A percentile compares a stretch with the other conserved stretches of the same genome.
These are phyloP conservation scores for Chlorodrepanis virens DNA, from an alignment of 2,113 vertebrate genomes.

Conservation along the genomic window DNA sequence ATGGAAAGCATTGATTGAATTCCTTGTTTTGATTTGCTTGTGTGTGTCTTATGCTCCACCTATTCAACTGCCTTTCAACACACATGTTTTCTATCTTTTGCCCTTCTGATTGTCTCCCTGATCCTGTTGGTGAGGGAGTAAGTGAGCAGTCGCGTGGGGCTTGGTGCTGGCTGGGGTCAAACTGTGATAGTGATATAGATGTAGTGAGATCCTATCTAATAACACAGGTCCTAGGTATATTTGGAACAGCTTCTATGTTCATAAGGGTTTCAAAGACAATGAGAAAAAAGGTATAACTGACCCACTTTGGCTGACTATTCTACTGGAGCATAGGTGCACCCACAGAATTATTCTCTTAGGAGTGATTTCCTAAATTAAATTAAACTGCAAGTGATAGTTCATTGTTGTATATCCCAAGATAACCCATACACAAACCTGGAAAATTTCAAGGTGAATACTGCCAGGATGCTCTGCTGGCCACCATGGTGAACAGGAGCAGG, in stretches of 20 bases:
- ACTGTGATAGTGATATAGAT: neutral
- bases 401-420: neutral
- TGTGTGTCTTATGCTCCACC: neutral
- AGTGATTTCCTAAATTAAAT: neutral
- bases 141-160: fast-evolving
- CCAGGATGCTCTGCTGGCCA: neutral
- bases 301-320: neutral
- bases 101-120: neutral
- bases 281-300: neutral
- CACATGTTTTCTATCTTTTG: neutral
- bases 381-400: neutral
- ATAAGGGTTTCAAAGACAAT: neutral
- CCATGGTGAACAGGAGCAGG: neutral
- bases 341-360: neutral
- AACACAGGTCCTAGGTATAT: neutral
- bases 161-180: neutral
- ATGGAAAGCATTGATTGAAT: neutral
- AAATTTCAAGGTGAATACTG: neutral
- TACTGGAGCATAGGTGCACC: neutral
- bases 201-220: neutral
- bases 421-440: neutral
- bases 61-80: neutral
- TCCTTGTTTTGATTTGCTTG: neutral
- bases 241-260: neutral
- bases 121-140: neutral